Percentiles rank a stretch among this genome's conserved stretches.
phyloP scores from a whole-genome alignment of 2,888 invertebrate genomes.

The Selenia dentaria region DNA sequence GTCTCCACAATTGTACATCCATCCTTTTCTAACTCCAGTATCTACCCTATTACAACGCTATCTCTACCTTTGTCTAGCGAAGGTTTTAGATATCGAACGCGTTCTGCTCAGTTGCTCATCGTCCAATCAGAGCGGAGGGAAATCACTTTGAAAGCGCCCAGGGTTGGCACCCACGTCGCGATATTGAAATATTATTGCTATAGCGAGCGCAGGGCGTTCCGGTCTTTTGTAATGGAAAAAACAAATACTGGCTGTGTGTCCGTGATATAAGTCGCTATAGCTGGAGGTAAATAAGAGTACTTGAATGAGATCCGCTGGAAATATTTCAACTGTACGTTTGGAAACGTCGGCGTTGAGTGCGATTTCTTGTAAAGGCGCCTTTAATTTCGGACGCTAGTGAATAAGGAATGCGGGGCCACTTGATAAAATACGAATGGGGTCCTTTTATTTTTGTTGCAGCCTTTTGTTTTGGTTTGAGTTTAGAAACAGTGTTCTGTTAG shows the following conservation, averaged over 20 bases:
- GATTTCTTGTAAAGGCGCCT: constrained; percentile 76
- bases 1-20: constrained; percentile 45
- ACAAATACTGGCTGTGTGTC: constrained; percentile 61
- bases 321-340: constrained; percentile 62
- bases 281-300: constrained; percentile 69
- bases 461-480: constrained; percentile 9
- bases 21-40: constrained; percentile 49
- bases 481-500: not conserved
- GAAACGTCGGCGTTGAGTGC: constrained; percentile 68
- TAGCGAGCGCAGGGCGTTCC: constrained; percentile 69
- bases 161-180: constrained; percentile 62
- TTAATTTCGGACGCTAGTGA: constrained; percentile 75
- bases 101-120: constrained; percentile 29
- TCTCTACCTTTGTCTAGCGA: constrained; percentile 47
- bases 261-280: constrained; percentile 40
- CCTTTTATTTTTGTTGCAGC: constrained; percentile 35
- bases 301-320: constrained; percentile 60
- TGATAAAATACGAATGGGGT: constrained; percentile 42
- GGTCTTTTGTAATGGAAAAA: constrained; percentile 79
- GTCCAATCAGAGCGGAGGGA: constrained; percentile 65
- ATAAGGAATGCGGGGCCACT: constrained; percentile 74
- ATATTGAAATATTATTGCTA: constrained; percentile 82
- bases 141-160: constrained; percentile 69
- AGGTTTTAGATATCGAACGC: constrained; percentile 61
- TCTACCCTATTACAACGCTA: not conserved